A percentile compares a stretch with the other conserved stretches of the same genome.
These are phyloP conservation scores for Rhabdophis nuchalis DNA, from an alignment of 2,797 vertebrate genomes.

Conservation along the genomic window DNA sequence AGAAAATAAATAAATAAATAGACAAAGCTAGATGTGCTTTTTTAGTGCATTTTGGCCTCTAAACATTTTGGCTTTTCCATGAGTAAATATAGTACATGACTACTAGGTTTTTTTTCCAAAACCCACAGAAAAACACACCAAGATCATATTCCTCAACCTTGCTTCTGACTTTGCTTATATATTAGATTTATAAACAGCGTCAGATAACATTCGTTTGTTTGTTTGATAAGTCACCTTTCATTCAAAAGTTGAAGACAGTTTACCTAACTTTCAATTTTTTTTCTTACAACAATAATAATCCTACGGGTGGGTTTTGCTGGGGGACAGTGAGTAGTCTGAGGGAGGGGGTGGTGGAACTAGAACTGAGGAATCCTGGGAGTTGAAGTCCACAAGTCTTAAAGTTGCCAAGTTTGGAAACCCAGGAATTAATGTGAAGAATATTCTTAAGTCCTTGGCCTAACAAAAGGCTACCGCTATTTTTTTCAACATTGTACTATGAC, in stretches of 20 bases:
- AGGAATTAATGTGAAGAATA: not conserved
- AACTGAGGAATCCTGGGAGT: not conserved
- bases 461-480: not conserved
- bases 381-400: not conserved
- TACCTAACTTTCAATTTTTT: not conserved
- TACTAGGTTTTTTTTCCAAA: not conserved
- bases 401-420: not conserved
- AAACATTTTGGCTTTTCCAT: not conserved
- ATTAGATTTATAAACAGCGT: not conserved
- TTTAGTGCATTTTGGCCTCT: not conserved
- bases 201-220: not conserved
- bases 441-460: not conserved
- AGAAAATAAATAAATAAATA: not conserved
- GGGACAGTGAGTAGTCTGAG: not conserved
- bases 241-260: not conserved
- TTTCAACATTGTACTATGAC: not conserved
- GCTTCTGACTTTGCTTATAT: not conserved
- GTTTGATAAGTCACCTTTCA: not conserved
- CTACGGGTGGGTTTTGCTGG: not conserved
- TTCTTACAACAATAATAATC: not conserved
- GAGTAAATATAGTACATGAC: not conserved
- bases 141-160: not conserved
- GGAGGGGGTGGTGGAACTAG: not conserved
- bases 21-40: not conserved
- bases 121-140: not conserved